Conservation (phyloP, 1,140 invertebrate genomes). For the Neuroterus valhalla region DNA sequence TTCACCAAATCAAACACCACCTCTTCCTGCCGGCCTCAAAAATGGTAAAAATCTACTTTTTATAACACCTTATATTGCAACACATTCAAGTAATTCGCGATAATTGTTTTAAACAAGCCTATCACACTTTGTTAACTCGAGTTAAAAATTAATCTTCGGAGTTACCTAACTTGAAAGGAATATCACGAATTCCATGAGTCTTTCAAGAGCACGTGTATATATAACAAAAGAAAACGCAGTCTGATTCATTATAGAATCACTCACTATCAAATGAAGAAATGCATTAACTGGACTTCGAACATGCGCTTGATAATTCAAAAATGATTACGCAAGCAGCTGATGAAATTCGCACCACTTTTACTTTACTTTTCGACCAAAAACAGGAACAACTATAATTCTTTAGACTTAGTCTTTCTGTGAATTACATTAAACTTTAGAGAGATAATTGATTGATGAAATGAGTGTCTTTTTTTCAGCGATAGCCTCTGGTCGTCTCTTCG, state of each 20-base stretch:
- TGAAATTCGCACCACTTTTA: not conserved
- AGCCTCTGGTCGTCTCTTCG: constrained; percentile 70
- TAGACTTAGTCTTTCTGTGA: not conserved
- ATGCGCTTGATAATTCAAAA: constrained; percentile 6
- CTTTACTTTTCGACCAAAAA: not conserved
- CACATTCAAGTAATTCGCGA: too few relatives aligned
- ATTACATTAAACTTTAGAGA: too few relatives aligned
- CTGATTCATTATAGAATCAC: constrained; percentile 7
- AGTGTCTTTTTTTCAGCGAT: constrained; percentile 60
- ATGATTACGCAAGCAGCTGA: not conserved
- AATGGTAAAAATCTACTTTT: constrained; percentile 62
- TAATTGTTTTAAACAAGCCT: too few relatives aligned
- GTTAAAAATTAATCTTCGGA: too few relatives aligned
- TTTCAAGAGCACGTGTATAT: too few relatives aligned
- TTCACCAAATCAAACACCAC: constrained; percentile 63
- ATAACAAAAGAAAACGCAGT: not conserved
- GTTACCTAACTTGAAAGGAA: too few relatives aligned
- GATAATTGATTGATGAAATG: not conserved
- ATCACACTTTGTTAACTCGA: not conserved
- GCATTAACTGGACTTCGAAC: constrained; percentile 2
- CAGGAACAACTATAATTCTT: not conserved
- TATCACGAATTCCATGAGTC: too few relatives aligned
- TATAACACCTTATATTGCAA: constrained; percentile 12
- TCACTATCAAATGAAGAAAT: constrained; percentile 11
- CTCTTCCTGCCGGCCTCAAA: constrained; percentile 65